Conservation (phyloP, 1,140 invertebrate species). For the Bombus superbus region DNA sequence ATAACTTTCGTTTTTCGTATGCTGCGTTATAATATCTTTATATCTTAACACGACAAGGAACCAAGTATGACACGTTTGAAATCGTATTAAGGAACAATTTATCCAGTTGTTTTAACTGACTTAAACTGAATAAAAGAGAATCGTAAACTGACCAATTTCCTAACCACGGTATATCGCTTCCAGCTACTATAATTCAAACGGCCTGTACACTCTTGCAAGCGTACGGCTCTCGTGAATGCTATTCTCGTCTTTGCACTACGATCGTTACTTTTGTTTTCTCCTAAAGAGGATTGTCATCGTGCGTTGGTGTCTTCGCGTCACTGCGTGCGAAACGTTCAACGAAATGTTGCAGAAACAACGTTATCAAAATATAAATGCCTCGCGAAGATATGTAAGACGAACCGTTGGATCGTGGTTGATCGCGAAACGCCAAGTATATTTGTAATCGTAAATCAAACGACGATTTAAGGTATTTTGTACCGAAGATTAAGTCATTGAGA, state of each 20-base stretch:
- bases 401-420: background rate
- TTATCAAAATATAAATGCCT: conserved; percentile 14
- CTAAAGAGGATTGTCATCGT: conserved; percentile 49
- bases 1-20: too few relatives aligned
- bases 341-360: conserved; percentile 9
- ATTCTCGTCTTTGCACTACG: conserved; percentile 55
- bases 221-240: background rate
- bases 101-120: too few relatives aligned
- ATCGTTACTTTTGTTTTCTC: conserved; percentile 17
- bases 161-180: background rate
- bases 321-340: conserved; percentile 37
- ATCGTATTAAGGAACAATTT: background rate
- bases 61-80: background rate
- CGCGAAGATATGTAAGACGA: conserved; percentile 17
- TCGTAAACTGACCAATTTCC: too few relatives aligned
- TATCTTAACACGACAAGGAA: background rate
- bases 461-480: background rate
- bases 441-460: background rate
- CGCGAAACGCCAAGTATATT: background rate
- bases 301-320: conserved; percentile 34
- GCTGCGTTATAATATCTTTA: background rate
- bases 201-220: background rate
- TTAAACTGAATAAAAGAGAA: background rate
- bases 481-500: background rate
- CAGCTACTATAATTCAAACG: conserved; percentile 12